Conservation (phyloP, 1,140 invertebrate genomes). For the Hylyphantes graminicola region DNA sequence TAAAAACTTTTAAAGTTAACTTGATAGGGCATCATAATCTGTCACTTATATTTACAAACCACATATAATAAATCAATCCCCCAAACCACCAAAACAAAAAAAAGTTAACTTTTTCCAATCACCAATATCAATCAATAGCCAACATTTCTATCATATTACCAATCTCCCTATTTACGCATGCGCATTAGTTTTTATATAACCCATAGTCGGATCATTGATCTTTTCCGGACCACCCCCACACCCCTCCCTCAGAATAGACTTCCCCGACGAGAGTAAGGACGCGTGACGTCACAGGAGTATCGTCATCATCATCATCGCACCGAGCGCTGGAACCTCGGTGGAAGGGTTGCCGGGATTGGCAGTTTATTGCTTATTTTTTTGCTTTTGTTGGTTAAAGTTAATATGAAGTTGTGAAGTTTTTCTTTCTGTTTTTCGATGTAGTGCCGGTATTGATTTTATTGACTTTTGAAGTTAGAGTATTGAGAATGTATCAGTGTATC, state of each 20-base stretch:
- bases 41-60: too few species aligned
- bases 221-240: not conserved
- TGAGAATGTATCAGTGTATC: too few species aligned
- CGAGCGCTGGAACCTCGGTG: slow-evolving; percentile 15
- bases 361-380: not conserved
- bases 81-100: too few species aligned
- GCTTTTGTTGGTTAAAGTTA: not conserved
- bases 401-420: not conserved
- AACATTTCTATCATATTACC: too few species aligned
- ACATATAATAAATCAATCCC: too few species aligned
- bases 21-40: too few species aligned
- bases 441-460: not conserved
- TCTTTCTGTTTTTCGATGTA: not conserved
- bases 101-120: too few species aligned
- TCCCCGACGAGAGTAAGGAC: slow-evolving; percentile 52
- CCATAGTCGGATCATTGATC: slow-evolving; percentile 53
- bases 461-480: not conserved
- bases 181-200: slow-evolving; percentile 35
- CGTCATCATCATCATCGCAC: slow-evolving; percentile 58
- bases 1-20: too few species aligned
- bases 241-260: slow-evolving; percentile 36
- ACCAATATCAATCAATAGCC: too few species aligned
- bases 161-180: not conserved
- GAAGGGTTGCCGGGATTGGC: slow-evolving; percentile 1
- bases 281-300: slow-evolving; percentile 57